Conservation (phyloP, 1,140 invertebrate genomes). For the Asbolus verrucosus region DNA sequence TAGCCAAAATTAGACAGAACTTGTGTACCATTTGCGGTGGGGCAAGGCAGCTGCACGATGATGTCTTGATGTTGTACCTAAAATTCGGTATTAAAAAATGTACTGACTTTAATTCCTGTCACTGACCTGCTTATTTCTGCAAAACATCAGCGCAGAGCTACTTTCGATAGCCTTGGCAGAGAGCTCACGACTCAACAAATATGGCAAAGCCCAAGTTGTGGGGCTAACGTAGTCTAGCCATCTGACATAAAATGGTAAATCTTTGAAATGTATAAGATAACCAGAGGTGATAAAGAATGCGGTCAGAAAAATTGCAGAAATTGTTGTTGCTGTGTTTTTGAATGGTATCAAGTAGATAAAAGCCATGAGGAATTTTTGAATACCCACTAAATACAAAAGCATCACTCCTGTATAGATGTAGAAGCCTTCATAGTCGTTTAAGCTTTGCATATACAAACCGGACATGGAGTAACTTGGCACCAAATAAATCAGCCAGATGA, state of each 20-base stretch:
- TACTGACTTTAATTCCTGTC: too few species aligned
- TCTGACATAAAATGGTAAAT: constrained; percentile 75
- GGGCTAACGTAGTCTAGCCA: constrained; percentile 81
- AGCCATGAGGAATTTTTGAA: constrained; percentile 78
- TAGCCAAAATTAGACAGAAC: constrained; percentile 73
- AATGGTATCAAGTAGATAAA: constrained; percentile 75
- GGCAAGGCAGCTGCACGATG: constrained; percentile 83
- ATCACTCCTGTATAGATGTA: constrained; percentile 83
- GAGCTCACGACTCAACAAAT: constrained; percentile 76
- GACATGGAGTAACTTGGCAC: constrained; percentile 92
- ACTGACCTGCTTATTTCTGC: constrained; percentile 80
- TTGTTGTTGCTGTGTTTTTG: constrained; percentile 69
- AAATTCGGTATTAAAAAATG: too few species aligned
- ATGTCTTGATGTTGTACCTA: constrained; percentile 85
- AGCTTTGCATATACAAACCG: constrained; percentile 77
- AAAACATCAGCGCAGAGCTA: constrained; percentile 68
- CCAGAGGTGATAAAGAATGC: constrained; percentile 77
- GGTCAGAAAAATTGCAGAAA: constrained; percentile 74
- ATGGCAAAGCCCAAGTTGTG: constrained; percentile 78
- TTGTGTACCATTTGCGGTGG: constrained; percentile 80
- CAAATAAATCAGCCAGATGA: constrained; percentile 83
- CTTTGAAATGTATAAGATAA: constrained; percentile 77
- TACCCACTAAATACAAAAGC: constrained; percentile 79
- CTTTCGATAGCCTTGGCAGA: constrained; percentile 72
- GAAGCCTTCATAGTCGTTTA: constrained; percentile 75